Percentiles rank a stretch among this genome's conserved stretches.
Conservation (phyloP, 37 sponge, comb jelly and placozoan genomes). For the Eunapius fragilis region DNA sequence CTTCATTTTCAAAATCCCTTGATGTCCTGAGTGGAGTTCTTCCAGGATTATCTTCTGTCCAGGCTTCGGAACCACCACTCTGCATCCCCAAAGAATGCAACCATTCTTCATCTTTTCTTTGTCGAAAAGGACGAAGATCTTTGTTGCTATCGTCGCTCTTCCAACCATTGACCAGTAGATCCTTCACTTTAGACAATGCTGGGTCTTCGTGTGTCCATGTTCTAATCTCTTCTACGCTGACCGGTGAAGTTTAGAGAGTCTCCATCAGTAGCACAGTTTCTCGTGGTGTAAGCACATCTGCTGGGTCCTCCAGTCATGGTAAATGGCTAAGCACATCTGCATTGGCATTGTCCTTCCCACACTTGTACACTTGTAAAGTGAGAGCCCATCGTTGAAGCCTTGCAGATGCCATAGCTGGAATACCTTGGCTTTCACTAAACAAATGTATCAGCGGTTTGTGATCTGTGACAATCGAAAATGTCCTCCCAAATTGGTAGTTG, state of each 20-base stretch:
- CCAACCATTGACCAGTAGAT: too few relatives aligned
- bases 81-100: neutral
- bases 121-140: neutral
- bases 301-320: neutral
- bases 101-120: neutral
- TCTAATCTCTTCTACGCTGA: neutral
- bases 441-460: conserved; percentile 27
- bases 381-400: neutral
- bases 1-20: conserved; percentile 17
- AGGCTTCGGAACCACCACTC: neutral
- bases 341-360: neutral
- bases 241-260: neutral
- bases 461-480: conserved; percentile 17
- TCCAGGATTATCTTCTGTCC: conserved; percentile 7
- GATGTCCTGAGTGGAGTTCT: conserved; percentile 17
- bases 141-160: too few relatives aligned
- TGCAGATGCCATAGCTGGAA: neutral
- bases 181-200: neutral
- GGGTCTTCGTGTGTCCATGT: neutral
- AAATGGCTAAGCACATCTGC: too few relatives aligned
- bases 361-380: too few relatives aligned
- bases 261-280: conserved; percentile 4
- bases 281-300: neutral
- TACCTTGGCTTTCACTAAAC: neutral
- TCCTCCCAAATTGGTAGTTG: conserved; percentile 11